These are phyloP conservation scores for Cheilosia impressa DNA, from an alignment of 2,888 invertebrate species.

Conservation along the genomic window DNA sequence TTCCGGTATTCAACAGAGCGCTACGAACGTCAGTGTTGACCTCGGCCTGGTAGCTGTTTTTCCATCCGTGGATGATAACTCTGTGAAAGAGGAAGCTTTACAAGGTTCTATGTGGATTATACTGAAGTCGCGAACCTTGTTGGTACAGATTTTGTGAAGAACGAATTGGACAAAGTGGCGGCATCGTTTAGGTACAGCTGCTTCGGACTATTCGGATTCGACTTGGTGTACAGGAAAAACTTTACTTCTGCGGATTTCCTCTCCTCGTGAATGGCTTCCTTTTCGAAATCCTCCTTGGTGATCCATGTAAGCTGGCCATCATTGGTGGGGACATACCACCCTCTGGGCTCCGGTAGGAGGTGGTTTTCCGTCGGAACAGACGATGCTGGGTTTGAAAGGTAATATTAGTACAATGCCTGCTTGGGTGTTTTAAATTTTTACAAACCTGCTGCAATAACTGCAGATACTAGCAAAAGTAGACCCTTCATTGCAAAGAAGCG, in stretches of 20 bases:
- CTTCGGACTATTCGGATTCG: slow-evolving; percentile 39
- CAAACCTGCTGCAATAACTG: neutral
- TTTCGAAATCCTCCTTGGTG: slow-evolving; percentile 20
- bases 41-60: slow-evolving; percentile 83
- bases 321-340: slow-evolving; percentile 35
- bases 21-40: slow-evolving; percentile 74
- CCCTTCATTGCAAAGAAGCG: neutral
- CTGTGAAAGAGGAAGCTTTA: slow-evolving; percentile 27
- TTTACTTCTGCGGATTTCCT: neutral
- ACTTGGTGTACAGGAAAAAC: slow-evolving; percentile 63
- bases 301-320: slow-evolving; percentile 38
- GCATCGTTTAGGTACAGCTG: slow-evolving; percentile 15
- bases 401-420: neutral
- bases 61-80: slow-evolving; percentile 85
- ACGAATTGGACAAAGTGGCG: slow-evolving; percentile 30
- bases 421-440: no score
- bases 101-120: neutral
- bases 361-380: neutral
- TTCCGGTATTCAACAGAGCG: slow-evolving; percentile 85
- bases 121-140: slow-evolving; percentile 1
- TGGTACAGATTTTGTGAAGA: slow-evolving; percentile 49
- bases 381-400: neutral
- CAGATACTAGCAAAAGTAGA: neutral
- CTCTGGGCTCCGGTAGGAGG: neutral
- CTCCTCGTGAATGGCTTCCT: neutral